Evolutionary conservation across 2,888 invertebrate species (phyloP), one percentile per base, ranked within the genome.

Genomic region (Pomacea canaliculata): DNA sequence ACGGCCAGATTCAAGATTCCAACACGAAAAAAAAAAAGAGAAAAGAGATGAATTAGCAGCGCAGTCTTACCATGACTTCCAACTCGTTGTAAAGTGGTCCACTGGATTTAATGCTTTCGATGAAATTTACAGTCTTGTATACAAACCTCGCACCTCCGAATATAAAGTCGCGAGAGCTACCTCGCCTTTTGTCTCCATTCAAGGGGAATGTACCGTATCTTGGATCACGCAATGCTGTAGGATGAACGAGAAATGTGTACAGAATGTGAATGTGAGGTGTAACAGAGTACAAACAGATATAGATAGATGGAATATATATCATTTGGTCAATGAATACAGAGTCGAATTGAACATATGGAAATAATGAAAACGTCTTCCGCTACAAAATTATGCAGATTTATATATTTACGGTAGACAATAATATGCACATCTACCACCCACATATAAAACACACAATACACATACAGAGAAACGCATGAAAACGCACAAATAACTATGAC

Each of bases 81-180:
- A 86, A 72, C n/a, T 84, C 79, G 23, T 78, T 76, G 37, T 84
- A 82, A 59, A 88, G 70, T 7, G 90, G 90, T 0, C 90, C 90
- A 49, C 78, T 79, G 4, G 87, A 82, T 2, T 78, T 76, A 51
- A 90, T 73, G 10, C 78, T 82, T 79, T 89, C 86, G 23, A 48
- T 49, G 51, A 19, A 59, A 12, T 56, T 78, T 70, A 71, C 65
- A 12, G 63, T 67, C n/a, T 67, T 75, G 79, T 88, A 90, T 13
- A 80, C 80, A 78, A 90, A 88, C 79, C 85, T 83, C 13, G 89
- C 85, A 0, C 89, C 88, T 59, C 84, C 83, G 8, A 82, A 70
- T 7, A 86, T 85, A 70, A 89, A 85, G 72, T 85, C 81, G 65
- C 80, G 79, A 2, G 87, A 84, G 5, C 60, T 65, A 3, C 83